Conservation (phyloP, 1,140 invertebrate genomes). For the Papilio polyxenes region DNA sequence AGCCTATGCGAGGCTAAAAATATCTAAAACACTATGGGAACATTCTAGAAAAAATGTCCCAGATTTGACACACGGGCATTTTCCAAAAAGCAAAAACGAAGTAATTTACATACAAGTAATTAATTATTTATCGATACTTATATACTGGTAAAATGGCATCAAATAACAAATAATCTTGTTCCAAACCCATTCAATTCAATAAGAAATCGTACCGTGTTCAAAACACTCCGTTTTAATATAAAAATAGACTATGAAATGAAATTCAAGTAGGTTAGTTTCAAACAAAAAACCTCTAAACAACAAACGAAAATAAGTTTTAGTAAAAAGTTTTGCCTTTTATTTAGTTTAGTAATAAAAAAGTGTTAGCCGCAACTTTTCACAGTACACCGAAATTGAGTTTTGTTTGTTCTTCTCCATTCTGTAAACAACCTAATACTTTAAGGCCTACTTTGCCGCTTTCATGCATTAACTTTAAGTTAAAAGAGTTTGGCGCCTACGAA, state of each 20-base stretch:
- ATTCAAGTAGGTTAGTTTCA: neutral
- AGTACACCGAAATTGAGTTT: slow-evolving; percentile 14
- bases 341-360: slow-evolving; percentile 23
- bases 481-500: slow-evolving; percentile 18
- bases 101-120: no score
- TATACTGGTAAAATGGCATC: no score
- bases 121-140: no score
- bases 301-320: slow-evolving; percentile 3
- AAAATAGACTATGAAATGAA: neutral
- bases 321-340: slow-evolving; percentile 1
- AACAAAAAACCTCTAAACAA: neutral
- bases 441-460: slow-evolving; percentile 31
- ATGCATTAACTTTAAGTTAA: slow-evolving; percentile 36
- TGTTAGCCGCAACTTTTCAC: slow-evolving; percentile 2
- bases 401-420: slow-evolving; percentile 14
- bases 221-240: neutral
- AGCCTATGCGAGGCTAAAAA: no score
- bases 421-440: slow-evolving; percentile 29
- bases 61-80: no score
- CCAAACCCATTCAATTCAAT: no score
- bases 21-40: no score
- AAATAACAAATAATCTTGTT: no score
- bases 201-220: neutral
- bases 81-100: no score
- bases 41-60: no score